phyloP scores from a whole-genome alignment of 2,888 invertebrate genomes.

The Apodemia zela region DNA sequence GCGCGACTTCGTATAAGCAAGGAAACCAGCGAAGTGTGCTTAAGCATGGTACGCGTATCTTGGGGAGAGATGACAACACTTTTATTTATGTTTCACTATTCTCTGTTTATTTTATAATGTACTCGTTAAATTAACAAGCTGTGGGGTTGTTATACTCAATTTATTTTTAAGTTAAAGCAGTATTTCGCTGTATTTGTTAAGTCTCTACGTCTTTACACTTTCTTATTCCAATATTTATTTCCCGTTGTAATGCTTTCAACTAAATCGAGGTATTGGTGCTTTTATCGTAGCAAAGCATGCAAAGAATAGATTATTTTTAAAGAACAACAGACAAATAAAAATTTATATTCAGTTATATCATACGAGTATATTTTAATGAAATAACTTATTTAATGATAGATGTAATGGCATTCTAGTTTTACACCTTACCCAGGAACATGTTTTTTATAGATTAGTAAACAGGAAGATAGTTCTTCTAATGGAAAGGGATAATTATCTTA shows the following conservation, averaged over 20 bases:
- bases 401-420: no score
- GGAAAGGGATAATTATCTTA: no score
- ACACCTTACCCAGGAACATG: no score
- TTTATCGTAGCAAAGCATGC: not conserved
- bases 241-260: constrained; percentile 1
- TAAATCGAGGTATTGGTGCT: not conserved
- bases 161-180: constrained; percentile 1
- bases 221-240: not conserved
- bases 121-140: constrained; percentile 39
- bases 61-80: constrained; percentile 31
- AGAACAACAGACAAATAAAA: not conserved
- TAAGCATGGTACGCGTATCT: constrained; percentile 26
- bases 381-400: no score
- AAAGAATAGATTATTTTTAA: not conserved
- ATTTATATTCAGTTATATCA: not conserved
- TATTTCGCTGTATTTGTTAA: constrained; percentile 15
- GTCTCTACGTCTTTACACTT: not conserved
- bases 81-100: constrained; percentile 39
- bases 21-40: constrained; percentile 34
- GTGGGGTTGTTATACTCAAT: constrained; percentile 24
- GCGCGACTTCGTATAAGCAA: constrained; percentile 33
- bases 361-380: no score
- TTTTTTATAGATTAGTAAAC: no score
- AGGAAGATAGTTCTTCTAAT: no score
- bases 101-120: constrained; percentile 35